These are phyloP conservation scores for Yponomeuta malinellus DNA, from an alignment of 2,888 invertebrate genomes.

Conservation along the genomic window DNA sequence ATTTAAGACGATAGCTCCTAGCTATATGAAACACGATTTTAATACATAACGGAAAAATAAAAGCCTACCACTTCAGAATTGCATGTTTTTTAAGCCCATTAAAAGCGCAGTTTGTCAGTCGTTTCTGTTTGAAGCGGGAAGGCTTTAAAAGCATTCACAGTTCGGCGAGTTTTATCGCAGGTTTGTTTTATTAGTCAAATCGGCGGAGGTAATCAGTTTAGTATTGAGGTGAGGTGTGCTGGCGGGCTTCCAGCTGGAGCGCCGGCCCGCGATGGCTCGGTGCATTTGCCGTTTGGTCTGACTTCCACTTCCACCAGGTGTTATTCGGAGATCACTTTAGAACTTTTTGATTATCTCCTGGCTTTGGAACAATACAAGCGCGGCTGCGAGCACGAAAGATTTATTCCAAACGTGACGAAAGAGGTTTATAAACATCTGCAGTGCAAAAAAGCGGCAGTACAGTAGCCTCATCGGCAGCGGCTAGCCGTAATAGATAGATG, in stretches of 20 bases:
- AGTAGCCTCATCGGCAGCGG: too few species aligned
- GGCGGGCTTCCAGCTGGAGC: conserved; percentile 12
- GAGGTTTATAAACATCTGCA: conserved; percentile 52
- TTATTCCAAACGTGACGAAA: not conserved
- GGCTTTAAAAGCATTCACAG: not conserved
- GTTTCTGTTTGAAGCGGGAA: not conserved
- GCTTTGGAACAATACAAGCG: not conserved
- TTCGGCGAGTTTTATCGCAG: conserved; percentile 2
- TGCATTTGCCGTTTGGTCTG: conserved; percentile 41
- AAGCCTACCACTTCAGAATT: conserved; percentile 10
- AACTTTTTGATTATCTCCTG: not conserved
- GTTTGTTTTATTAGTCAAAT: not conserved
- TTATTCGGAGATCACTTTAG: not conserved
- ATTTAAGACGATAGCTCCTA: conserved; percentile 26
- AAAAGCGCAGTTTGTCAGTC: not conserved
- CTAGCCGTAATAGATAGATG: too few species aligned
- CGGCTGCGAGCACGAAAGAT: not conserved
- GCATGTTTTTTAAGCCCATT: not conserved
- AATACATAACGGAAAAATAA: conserved; percentile 21
- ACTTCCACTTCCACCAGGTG: conserved; percentile 5
- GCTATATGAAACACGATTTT: conserved; percentile 7
- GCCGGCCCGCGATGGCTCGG: conserved; percentile 29
- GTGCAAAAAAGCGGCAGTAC: conserved; percentile 58
- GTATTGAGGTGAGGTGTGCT: conserved; percentile 7
- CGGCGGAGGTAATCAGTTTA: conserved; percentile 8